Conservation (phyloP, 2,113 vertebrate species). For the Nymphicus hollandicus region DNA sequence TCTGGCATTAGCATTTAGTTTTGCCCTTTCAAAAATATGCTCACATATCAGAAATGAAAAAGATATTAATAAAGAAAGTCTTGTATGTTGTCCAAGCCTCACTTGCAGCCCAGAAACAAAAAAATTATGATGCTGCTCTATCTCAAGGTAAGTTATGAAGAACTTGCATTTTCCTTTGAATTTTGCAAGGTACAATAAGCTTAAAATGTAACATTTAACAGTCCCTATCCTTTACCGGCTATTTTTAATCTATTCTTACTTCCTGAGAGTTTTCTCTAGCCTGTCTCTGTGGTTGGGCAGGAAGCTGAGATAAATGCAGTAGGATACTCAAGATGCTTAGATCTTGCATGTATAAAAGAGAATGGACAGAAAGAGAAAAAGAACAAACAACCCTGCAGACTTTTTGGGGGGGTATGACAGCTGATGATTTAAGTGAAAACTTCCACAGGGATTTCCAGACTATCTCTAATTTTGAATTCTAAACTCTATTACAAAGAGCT, state of each 20-base stretch:
- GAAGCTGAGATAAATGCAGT: not conserved
- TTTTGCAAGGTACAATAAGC: not conserved
- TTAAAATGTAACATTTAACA: not conserved
- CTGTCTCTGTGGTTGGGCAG: not conserved
- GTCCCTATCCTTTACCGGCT: not conserved
- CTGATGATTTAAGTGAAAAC: not conserved
- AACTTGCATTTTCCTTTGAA: not conserved
- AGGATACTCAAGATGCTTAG: not conserved
- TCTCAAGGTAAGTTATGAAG: not conserved
- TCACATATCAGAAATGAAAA: not conserved
- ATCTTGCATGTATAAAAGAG: not conserved
- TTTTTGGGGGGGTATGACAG: not conserved
- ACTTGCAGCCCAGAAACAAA: not conserved
- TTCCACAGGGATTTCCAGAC: not conserved
- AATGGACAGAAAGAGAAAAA: not conserved
- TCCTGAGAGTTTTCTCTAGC: not conserved
- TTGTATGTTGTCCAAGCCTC: not conserved
- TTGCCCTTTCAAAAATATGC: not conserved
- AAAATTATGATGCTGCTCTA: not conserved
- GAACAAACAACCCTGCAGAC: not conserved
- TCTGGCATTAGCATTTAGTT: not conserved
- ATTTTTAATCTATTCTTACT: not conserved
- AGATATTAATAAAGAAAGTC: not conserved
- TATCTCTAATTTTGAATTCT: not conserved
- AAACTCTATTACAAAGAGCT: not conserved